Base-by-base conservation (phyloP, 2,888 invertebrate species). In the Auanema freiburgensis region DNA sequence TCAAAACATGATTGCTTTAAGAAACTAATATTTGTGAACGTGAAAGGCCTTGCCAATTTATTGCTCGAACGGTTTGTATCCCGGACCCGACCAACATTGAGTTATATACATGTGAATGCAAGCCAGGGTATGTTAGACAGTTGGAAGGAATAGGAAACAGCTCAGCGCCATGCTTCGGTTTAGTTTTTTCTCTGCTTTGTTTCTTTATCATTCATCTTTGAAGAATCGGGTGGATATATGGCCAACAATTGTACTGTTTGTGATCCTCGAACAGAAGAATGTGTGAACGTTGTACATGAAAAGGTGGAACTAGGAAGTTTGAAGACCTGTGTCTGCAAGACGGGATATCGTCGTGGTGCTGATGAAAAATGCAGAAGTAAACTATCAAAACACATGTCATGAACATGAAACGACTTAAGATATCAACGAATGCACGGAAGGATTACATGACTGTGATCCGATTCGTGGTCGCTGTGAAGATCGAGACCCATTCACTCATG, bases 381-480 rank as follows among this genome's bases (percentile, higher is more conserved):
- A 40, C 8, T 5, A 8, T 46, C 8, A 46, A 46, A 11, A 46
- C 5, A 8, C 8, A 18, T n/a, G 16, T 33, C 8, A 8, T 5
- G 8, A 33, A 33, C 8, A 33, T 33, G 33, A 8, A 33, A 33
- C 4, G 8, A 12, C 51, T 70, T 52, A 41, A 83, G 83, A 83
- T 67, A 63, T 83, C 24, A 76, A 83, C 61, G 83, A 83, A 64
- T 83, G 83, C 65, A 71, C 71, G 21, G 59, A 74, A 1, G 55
- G 60, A n/a, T 66, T 63, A 16, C 64, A 67, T 1, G 70, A 72
- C 12, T 84, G 83, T 62, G 65, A 70, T 25, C 8, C 23, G 12
- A 23, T 16, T 24, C 49, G 62, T 33, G 62, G 50, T n/a, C 14
- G 8, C 8, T 62, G 62, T 21, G 21, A 14, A 2, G 62, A 62